These are phyloP conservation scores for Seriola dumerili DNA, from an alignment of 2,113 vertebrate species.

Conservation along the genomic window DNA sequence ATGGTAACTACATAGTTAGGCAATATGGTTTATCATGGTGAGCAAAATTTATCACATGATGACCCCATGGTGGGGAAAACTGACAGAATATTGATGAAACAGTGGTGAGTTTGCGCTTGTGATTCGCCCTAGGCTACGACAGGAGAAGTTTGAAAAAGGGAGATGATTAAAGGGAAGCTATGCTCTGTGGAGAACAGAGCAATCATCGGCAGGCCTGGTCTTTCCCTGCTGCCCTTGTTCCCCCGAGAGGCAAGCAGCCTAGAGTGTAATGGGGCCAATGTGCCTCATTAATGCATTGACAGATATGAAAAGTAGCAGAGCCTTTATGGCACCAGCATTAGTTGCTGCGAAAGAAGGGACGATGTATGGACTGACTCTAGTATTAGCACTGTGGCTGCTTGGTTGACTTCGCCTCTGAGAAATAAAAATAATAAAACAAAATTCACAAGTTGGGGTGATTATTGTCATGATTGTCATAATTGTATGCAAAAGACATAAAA, in stretches of 20 bases:
- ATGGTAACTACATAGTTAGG: constrained; percentile 44
- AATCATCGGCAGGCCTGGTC: constrained; percentile 71
- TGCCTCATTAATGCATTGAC: constrained; percentile 81
- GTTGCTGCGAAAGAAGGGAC: constrained; percentile 22
- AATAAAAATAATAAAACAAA: background rate
- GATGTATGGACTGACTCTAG: background rate
- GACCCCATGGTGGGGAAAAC: constrained; percentile 61
- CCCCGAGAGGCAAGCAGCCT: constrained; percentile 61
- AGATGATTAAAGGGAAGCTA: constrained; percentile 83
- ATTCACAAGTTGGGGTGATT: background rate
- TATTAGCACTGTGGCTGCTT: background rate
- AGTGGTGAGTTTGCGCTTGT: constrained; percentile 66
- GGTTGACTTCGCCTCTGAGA: background rate
- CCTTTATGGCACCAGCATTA: constrained; percentile 50
- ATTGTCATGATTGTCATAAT: background rate
- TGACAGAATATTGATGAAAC: constrained; percentile 83
- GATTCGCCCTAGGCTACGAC: constrained; percentile 74
- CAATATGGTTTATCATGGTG: constrained; percentile 68
- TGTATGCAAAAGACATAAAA: background rate
- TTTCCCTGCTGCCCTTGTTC: constrained; percentile 65
- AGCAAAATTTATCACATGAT: constrained; percentile 71
- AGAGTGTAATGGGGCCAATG: constrained; percentile 78
- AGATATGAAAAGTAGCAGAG: constrained; percentile 75
- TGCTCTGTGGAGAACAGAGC: constrained; percentile 76
- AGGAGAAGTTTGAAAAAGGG: constrained; percentile 74